These are phyloP conservation scores for Smithornis capensis DNA, from an alignment of 2,113 vertebrate genomes.

Conservation along the genomic window DNA sequence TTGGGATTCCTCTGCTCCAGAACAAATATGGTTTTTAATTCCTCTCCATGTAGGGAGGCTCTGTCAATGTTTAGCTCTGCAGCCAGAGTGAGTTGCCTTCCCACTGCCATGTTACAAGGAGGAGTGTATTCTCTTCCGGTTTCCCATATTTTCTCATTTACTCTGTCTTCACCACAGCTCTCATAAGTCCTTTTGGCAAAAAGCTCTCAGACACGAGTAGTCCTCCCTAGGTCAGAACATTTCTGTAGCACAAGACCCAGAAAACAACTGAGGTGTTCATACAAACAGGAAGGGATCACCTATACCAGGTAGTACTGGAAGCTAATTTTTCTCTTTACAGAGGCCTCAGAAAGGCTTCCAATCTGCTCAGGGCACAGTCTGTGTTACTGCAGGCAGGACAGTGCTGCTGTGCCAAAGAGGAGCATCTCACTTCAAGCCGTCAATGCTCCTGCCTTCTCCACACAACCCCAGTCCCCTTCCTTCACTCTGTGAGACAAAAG, in stretches of 20 bases:
- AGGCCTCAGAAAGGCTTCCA: background rate
- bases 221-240: background rate
- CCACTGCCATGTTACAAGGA: background rate
- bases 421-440: background rate
- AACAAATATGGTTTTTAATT: background rate
- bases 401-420: background rate
- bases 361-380: background rate
- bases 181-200: background rate
- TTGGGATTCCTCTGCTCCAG: background rate
- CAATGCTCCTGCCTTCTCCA: rapidly evolving
- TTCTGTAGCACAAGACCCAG: background rate
- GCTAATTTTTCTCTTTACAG: background rate
- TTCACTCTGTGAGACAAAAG: background rate
- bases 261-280: background rate
- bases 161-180: background rate
- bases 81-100: background rate
- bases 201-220: background rate
- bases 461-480: background rate
- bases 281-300: background rate
- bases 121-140: background rate
- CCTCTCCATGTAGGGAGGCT: rapidly evolving
- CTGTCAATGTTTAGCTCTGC: rapidly evolving
- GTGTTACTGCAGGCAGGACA: background rate
- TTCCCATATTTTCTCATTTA: background rate
- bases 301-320: background rate